These are phyloP conservation scores for Andrena haemorrhoa DNA, from an alignment of 2,888 invertebrate genomes.

Conservation along the genomic window DNA sequence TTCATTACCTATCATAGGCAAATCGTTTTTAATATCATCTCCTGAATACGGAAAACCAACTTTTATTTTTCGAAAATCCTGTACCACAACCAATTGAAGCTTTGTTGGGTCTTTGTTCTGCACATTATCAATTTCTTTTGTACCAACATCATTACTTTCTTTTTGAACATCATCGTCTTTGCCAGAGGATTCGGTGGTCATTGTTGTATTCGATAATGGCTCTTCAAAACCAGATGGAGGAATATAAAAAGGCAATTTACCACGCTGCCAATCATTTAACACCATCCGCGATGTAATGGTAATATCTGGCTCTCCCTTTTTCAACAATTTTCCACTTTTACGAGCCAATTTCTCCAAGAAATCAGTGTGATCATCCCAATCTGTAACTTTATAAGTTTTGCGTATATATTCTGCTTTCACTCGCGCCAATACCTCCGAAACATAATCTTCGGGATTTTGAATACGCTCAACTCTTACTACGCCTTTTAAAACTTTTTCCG, in stretches of 20 bases:
- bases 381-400: slow-evolving; percentile 95
- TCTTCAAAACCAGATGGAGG: slow-evolving; percentile 93
- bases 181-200: slow-evolving; percentile 80
- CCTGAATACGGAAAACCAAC: slow-evolving; percentile 90
- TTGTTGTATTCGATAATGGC: slow-evolving; percentile 86
- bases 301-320: slow-evolving; percentile 98
- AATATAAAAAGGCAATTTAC: slow-evolving; percentile 97
- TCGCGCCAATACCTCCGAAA: slow-evolving; percentile 93
- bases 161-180: slow-evolving; percentile 20
- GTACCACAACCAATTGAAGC: slow-evolving; percentile 44
- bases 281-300: slow-evolving; percentile 96
- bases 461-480: slow-evolving; percentile 98
- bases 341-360: slow-evolving; percentile 96
- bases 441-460: slow-evolving; percentile 97
- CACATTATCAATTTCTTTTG: slow-evolving; percentile 21
- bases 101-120: slow-evolving; percentile 46
- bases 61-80: slow-evolving; percentile 92
- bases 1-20: slow-evolving; percentile 31
- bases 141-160: slow-evolving; percentile 12
- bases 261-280: slow-evolving; percentile 99
- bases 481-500: slow-evolving; percentile 97
- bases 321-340: slow-evolving; percentile 95
- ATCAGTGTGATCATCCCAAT: slow-evolving; percentile 93
- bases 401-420: slow-evolving; percentile 95
- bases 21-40: slow-evolving; percentile 85